Base-by-base conservation (phyloP, 2,113 vertebrate genomes). In the Labeo catla region DNA sequence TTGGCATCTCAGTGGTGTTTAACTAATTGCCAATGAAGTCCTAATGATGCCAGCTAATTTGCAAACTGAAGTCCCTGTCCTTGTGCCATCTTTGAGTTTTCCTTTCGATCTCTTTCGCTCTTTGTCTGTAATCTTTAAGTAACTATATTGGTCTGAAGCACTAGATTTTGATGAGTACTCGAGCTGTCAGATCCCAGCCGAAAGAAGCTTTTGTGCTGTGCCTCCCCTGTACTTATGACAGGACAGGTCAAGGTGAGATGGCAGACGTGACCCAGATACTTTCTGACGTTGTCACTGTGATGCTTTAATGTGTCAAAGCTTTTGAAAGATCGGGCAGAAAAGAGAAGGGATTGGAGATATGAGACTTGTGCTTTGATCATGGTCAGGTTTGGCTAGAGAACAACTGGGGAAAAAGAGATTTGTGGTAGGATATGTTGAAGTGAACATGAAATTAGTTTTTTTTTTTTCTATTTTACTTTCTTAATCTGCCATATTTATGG, bases 141-240 rank as follows among this genome's bases (percentile, higher is more conserved):
- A 76, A 49, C 45, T 49, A 28, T 66, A 11, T n/a, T 80, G n/a
- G n/a, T 61, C 77, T 45, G 77, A 79, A 61, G 36, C 54, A 28
- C 8, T 47, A 28, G 6, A 36, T 81, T 65, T 28, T 65, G 59
- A 81, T 65, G 59, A 79, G 34, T 16, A 57, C 76, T 79, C 16
- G n/a, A 81, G 59, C n/a, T 65, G 79, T 65, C 79, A 81, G 43
- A 15, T 45, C 79, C 36, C 79, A 65, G 59, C 63, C 1, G 8
- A 81, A 81, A 45, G 21, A 28, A 63, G 21, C 59, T 59, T 13
- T 49, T 49, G 21, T 49, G n/a, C 39, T 15, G 66, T 39, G 36
- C 34, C 16, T 73, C 47, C 70, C 45, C 16, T 54, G 34, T 78
- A 1, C 36, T 19, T 49, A 10, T 81, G 59, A 81, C 59, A 49